phyloP scores from a whole-genome alignment of 2,888 invertebrate species.

The Metacarcinus magister region DNA sequence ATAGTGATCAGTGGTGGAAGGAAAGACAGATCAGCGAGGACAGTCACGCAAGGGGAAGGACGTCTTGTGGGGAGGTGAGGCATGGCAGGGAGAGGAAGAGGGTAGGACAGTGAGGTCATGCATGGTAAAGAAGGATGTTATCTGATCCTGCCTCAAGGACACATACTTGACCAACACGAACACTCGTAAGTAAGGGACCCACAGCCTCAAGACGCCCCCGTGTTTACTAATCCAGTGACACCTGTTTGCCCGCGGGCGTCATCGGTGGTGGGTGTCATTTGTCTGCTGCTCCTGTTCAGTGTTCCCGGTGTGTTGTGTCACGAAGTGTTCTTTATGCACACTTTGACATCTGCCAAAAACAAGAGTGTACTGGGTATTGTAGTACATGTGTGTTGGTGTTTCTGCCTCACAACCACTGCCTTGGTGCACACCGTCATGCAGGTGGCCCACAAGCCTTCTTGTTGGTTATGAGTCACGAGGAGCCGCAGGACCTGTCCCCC shows the following conservation, averaged over 20 bases:
- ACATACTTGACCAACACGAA: not conserved
- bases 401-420: not conserved
- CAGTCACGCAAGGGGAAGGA: not conserved
- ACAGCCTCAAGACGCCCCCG: not conserved
- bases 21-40: not conserved
- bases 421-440: not conserved
- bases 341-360: no score
- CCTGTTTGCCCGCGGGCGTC: not conserved
- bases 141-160: not conserved
- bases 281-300: not conserved
- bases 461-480: not conserved
- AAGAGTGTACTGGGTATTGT: not conserved
- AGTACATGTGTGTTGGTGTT: not conserved
- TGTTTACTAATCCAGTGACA: not conserved
- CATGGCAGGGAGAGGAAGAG: not conserved
- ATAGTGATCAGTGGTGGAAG: not conserved
- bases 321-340: not conserved
- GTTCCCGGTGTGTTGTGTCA: not conserved
- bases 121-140: not conserved
- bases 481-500: not conserved
- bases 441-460: not conserved
- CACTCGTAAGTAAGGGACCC: conserved; percentile 21
- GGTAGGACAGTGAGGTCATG: not conserved
- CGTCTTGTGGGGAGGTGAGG: not conserved
- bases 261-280: not conserved